A percentile compares a stretch with the other conserved stretches of the same genome.
These are phyloP conservation scores for Ictalurus punctatus DNA, from an alignment of 2,113 vertebrate genomes.

Conservation along the genomic window DNA sequence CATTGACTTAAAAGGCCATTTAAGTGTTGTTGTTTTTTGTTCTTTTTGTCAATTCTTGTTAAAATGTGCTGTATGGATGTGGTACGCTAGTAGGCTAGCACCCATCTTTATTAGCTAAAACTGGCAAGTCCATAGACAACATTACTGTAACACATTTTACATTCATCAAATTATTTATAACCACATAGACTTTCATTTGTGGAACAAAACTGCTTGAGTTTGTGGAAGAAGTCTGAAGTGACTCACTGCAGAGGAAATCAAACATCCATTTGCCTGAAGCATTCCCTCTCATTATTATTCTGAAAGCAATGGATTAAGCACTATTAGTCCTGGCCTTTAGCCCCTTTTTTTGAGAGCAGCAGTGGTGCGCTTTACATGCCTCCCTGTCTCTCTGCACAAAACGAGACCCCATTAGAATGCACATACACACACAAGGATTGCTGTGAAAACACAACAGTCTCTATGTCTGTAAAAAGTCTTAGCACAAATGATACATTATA, in stretches of 20 bases:
- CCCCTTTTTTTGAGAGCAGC: conserved; percentile 33
- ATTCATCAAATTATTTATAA: conserved; percentile 28
- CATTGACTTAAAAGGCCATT: not conserved
- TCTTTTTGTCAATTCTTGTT: conserved; percentile 2
- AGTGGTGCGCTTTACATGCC: not conserved
- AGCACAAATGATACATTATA: not conserved
- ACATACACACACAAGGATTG: conserved; percentile 14
- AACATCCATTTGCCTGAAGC: conserved; percentile 34
- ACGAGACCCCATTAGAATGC: conserved; percentile 39
- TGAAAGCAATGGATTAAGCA: conserved; percentile 44
- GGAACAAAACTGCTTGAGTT: not conserved
- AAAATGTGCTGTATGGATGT: not conserved
- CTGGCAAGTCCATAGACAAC: not conserved
- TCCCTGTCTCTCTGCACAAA: conserved; percentile 13
- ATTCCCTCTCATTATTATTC: conserved; percentile 41
- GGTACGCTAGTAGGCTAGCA: not conserved
- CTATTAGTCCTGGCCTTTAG: conserved; percentile 49
- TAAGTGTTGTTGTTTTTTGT: not conserved
- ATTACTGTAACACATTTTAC: conserved; percentile 26
- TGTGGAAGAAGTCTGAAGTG: conserved; percentile 30
- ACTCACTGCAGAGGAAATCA: conserved; percentile 46
- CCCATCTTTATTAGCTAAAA: not conserved
- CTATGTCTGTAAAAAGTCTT: conserved; percentile 9
- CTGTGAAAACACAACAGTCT: conserved; percentile 7
- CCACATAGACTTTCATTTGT: not conserved